phyloP scores from a whole-genome alignment of 2,888 invertebrate genomes.

The Leptogaster cylindrica region DNA sequence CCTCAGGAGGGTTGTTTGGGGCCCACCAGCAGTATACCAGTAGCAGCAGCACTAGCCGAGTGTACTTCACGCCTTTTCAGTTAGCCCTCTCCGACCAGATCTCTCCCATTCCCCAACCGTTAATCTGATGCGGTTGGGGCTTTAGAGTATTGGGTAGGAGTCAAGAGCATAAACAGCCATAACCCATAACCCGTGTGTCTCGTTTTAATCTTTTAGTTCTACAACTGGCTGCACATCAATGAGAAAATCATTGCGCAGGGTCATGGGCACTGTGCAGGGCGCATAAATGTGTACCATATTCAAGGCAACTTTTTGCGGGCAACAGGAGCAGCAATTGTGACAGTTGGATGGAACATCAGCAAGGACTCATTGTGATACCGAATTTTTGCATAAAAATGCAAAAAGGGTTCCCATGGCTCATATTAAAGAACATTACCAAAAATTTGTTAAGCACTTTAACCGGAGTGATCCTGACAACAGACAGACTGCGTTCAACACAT shows the following conservation, averaged over 20 bases:
- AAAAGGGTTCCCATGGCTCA: background rate
- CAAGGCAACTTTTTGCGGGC: too few species aligned
- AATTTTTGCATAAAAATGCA: background rate
- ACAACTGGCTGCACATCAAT: conserved; percentile 44
- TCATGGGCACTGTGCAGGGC: conserved; percentile 43
- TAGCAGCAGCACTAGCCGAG: too few species aligned
- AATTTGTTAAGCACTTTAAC: background rate
- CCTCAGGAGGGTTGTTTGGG: background rate
- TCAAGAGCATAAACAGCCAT: conserved; percentile 31
- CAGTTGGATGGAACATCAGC: too few species aligned
- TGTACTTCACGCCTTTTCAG: background rate
- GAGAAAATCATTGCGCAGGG: conserved; percentile 47
- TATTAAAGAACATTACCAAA: background rate
- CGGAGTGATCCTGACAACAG: background rate
- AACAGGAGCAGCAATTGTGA: too few species aligned
- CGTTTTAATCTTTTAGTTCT: conserved; percentile 36
- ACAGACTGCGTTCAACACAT: conserved; percentile 5
- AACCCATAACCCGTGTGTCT: conserved; percentile 30
- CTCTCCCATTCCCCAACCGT: background rate
- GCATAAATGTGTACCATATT: conserved; percentile 8
- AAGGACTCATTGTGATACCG: too few species aligned
- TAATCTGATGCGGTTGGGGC: too few species aligned
- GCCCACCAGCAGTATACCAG: too few species aligned
- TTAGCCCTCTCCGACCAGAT: background rate
- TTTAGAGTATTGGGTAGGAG: conserved; percentile 19